phyloP scores from a whole-genome alignment of 2,888 invertebrate species.

The Melanargia galathea region DNA sequence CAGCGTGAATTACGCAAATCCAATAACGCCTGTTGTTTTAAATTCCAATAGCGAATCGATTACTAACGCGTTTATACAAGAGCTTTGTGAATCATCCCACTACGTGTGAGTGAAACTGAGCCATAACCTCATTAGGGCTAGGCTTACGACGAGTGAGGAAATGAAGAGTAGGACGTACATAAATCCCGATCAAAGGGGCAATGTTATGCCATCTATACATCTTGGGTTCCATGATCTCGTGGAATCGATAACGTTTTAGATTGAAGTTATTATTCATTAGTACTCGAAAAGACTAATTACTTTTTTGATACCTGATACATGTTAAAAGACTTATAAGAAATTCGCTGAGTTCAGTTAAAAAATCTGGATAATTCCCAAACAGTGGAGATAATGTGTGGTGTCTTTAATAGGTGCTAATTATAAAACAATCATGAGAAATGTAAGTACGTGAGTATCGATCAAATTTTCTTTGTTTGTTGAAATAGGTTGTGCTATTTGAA shows the following conservation, averaged over 20 bases:
- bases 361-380: not conserved
- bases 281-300: too few species aligned
- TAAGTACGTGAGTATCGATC: conserved; percentile 35
- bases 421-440: conserved; percentile 38
- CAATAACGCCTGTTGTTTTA: conserved; percentile 1
- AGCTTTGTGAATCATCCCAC: conserved; percentile 37
- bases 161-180: not conserved
- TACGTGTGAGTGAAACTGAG: conserved; percentile 40
- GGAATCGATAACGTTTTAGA: too few species aligned
- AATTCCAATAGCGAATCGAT: conserved; percentile 5
- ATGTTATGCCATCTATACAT: too few species aligned
- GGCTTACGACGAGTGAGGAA: conserved; percentile 7
- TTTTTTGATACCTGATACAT: too few species aligned
- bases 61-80: not conserved
- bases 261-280: too few species aligned
- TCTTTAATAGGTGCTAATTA: conserved; percentile 18
- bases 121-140: conserved; percentile 42
- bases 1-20: not conserved
- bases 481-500: not conserved
- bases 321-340: too few species aligned
- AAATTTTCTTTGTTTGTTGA: conserved; percentile 31
- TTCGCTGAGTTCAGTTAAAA: not conserved
- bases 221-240: too few species aligned
- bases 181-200: too few species aligned
- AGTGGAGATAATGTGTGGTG: not conserved